Base-by-base conservation (phyloP, 2,888 invertebrate species). In the Lasius platythorax region DNA sequence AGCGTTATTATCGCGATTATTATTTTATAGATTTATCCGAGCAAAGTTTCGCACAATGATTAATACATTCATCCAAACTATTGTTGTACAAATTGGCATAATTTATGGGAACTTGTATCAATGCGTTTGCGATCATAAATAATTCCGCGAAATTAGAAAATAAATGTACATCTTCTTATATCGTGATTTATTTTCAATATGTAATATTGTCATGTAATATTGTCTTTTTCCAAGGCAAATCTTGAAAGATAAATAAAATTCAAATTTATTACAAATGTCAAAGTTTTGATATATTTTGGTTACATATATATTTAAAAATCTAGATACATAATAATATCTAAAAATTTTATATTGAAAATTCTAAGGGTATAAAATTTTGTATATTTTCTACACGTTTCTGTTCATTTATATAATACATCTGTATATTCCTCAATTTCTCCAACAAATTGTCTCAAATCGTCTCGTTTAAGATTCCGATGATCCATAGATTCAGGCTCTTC, bases 1-100 rank as follows among this genome's bases (percentile, higher is more conserved):
- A 33, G 33, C 37, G 73, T 46, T 79, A 73, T 70, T 79, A 70
- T 61, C 28, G 33, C 37, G 15, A 61, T 61, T 81, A 73, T 73
- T 50, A 46, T 68, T 63, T 50, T 23, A 73, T 37, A 43, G 23
- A 70, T 53, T 11, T 56, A 30, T 4, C 8, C 15, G 43, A 3
- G 33, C 43, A 15, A 9, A 33, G 3, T 6, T 66, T 23, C 3
- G 50, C 3, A 33, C 3, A 23, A 30, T 11, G 30, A 68, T 78
- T 78, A 58, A 70, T 70, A 43, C 40, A 67, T 46, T 68, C n/a
- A 15, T 12, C 3, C 30, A 28, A 78, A 78, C 40, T 67, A n/a
- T 40, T 50, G 46, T 67, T 37, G 1, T 18, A 33, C 3, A 53
- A 50, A 66, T 74, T 11, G 40, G 9, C 12, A 33, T 15, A 12